These are phyloP conservation scores for Hydrotaea diabolus DNA, from an alignment of 2,888 invertebrate species.

Conservation along the genomic window DNA sequence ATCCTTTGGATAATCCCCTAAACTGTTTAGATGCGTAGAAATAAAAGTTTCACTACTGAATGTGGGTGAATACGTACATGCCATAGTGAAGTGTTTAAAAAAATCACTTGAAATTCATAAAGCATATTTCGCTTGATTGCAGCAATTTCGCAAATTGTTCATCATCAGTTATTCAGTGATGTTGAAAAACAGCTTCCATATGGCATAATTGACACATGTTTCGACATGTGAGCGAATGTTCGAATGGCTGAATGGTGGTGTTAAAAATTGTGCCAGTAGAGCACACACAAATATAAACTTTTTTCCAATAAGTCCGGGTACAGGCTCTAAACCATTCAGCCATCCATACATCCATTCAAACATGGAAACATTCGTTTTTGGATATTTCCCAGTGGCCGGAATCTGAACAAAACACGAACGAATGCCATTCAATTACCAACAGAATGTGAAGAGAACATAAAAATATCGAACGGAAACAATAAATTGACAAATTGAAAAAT, in stretches of 20 bases:
- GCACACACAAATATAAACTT: not conserved
- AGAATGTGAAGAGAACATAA: no score
- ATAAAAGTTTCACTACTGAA: no score
- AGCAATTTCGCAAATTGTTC: not conserved
- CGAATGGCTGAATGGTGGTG: not conserved
- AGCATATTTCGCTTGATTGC: not conserved
- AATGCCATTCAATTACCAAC: constrained; percentile 8
- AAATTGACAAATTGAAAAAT: not conserved
- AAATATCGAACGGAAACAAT: not conserved
- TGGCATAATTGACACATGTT: constrained; percentile 31
- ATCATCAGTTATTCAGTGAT: not conserved
- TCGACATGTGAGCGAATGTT: not conserved
- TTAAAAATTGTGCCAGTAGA: constrained; percentile 19
- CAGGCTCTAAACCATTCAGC: not conserved
- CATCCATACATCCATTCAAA: not conserved
- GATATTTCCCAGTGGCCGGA: constrained; percentile 9
- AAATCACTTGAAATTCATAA: not conserved
- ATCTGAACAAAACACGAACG: not conserved
- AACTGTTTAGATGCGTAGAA: no score
- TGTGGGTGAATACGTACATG: no score
- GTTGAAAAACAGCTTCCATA: constrained; percentile 3
- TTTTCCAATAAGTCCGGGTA: not conserved
- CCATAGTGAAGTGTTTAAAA: no score
- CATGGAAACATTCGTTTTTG: not conserved
- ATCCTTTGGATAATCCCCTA: no score